These are phyloP conservation scores for Neoaliturus tenellus DNA, from an alignment of 2,888 invertebrate species.

Conservation along the genomic window DNA sequence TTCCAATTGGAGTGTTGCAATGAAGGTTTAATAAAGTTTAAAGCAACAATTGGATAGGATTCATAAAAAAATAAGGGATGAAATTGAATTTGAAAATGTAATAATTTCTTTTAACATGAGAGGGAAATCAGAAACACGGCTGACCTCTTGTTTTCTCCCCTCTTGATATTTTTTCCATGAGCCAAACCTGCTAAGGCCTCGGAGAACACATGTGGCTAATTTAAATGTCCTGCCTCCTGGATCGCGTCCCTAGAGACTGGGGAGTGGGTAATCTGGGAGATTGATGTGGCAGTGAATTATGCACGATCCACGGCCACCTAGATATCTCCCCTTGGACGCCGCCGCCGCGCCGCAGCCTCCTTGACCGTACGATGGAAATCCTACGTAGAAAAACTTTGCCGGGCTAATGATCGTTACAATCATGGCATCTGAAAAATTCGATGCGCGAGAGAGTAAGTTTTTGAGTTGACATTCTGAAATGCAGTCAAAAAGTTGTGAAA, in stretches of 20 bases:
- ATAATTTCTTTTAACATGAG: neutral
- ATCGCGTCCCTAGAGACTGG: neutral
- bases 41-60: too few relatives aligned
- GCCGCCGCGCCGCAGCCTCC: neutral
- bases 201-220: conserved; percentile 49
- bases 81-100: too few relatives aligned
- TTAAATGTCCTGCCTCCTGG: conserved; percentile 45
- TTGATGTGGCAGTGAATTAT: conserved; percentile 57
- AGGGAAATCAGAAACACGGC: neutral
- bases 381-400: too few relatives aligned
- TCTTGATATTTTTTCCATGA: conserved; percentile 4
- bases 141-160: conserved; percentile 2
- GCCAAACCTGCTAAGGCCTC: neutral
- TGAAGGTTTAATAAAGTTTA: too few relatives aligned
- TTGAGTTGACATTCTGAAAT: too few relatives aligned
- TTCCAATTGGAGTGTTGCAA: too few relatives aligned
- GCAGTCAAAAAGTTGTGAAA: too few relatives aligned
- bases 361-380: too few relatives aligned
- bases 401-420: too few relatives aligned
- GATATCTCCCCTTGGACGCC: conserved; percentile 45
- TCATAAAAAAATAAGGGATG: too few relatives aligned
- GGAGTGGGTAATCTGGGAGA: conserved; percentile 54
- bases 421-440: too few relatives aligned
- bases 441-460: too few relatives aligned
- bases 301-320: conserved; percentile 53